Evolutionary conservation across 2,888 invertebrate species (phyloP).

Genomic region (Ormyrus thymus): DNA sequence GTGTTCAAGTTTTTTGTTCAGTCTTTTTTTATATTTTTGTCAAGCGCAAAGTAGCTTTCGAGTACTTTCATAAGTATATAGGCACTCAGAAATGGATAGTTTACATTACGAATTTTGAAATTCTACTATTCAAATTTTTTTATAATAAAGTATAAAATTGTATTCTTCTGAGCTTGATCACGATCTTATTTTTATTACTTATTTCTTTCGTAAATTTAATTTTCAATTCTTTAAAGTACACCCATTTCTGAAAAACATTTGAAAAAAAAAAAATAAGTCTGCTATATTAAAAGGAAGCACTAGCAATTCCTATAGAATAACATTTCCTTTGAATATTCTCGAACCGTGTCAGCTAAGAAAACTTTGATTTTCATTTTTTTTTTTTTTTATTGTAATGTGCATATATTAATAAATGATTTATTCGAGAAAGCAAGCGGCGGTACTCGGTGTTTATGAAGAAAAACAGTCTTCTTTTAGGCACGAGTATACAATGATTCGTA

Average conservation of each 20-base stretch:
- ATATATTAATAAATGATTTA: background rate
- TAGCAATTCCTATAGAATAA: constrained; percentile 1
- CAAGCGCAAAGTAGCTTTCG: background rate
- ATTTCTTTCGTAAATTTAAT: too few species aligned
- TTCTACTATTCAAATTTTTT: constrained; percentile 9
- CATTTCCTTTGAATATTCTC: background rate
- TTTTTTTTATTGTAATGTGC: background rate
- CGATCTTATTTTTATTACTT: too few species aligned
- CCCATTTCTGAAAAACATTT: constrained; percentile 8
- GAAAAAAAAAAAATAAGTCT: background rate
- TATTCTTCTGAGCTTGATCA: too few species aligned
- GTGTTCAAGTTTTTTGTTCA: constrained; percentile 19
- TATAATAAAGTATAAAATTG: background rate
- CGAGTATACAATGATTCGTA: constrained; percentile 44
- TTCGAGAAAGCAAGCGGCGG: constrained; percentile 35
- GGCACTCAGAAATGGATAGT: constrained; percentile 26
- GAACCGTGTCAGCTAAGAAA: constrained; percentile 36
- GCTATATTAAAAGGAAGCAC: constrained; percentile 12
- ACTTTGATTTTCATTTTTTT: constrained; percentile 37
- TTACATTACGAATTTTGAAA: background rate
- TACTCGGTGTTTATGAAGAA: constrained; percentile 41
- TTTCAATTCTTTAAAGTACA: background rate
- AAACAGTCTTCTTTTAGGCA: constrained; percentile 50
- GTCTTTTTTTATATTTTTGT: constrained; percentile 20
- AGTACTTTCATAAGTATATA: constrained; percentile 33